These are phyloP conservation scores for Pecten maximus DNA, from an alignment of 2,888 invertebrate genomes.

Conservation along the genomic window DNA sequence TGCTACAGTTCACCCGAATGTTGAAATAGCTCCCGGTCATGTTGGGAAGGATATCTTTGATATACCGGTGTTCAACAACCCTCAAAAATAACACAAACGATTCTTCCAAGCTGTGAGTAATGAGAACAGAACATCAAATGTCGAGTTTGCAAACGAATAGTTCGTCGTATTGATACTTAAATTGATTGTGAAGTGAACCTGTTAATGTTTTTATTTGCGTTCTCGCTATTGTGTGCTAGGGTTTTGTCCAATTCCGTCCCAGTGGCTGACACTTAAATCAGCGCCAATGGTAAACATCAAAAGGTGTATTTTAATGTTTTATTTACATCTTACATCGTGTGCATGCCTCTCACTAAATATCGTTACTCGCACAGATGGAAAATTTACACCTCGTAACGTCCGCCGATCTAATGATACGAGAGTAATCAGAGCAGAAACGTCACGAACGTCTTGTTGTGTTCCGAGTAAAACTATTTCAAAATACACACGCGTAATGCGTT, in stretches of 20 bases:
- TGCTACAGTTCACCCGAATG: neutral
- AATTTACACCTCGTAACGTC: neutral
- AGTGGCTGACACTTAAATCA: neutral
- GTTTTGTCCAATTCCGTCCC: neutral
- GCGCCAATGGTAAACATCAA: neutral
- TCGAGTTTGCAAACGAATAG: neutral
- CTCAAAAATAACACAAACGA: neutral
- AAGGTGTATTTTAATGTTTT: neutral
- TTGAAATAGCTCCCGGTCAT: neutral
- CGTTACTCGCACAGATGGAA: neutral
- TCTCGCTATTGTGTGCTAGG: neutral
- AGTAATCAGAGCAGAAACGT: neutral
- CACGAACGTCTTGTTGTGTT: slow-evolving; percentile 7
- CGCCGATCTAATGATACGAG: neutral
- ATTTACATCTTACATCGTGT: neutral
- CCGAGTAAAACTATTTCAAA: neutral
- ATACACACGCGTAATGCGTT: neutral
- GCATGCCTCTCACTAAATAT: neutral
- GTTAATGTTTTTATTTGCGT: neutral
- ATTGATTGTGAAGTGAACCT: neutral
- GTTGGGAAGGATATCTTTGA: neutral
- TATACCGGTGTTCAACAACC: neutral
- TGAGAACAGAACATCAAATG: neutral
- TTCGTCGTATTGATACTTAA: neutral
- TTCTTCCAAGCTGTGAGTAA: neutral